A percentile compares a stretch with the other conserved stretches of the same genome.
These are phyloP conservation scores for Drosophila colorata DNA, from an alignment of 2,888 invertebrate species.

Conservation along the genomic window DNA sequence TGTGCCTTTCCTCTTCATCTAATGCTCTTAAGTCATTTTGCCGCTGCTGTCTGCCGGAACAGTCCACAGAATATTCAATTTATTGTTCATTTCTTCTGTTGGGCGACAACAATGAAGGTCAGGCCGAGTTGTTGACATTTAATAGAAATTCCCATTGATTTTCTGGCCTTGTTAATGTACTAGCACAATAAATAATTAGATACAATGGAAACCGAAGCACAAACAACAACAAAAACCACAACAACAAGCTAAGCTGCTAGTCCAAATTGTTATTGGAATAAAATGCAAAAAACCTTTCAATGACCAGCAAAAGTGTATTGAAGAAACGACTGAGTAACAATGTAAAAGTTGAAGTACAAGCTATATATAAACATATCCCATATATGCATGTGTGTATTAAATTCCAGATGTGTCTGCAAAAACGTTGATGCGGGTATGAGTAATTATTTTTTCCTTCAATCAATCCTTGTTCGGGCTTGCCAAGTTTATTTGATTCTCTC, in stretches of 20 bases:
- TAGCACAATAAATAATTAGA: background rate
- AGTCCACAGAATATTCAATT: conserved; percentile 4
- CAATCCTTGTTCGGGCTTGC: too few relatives aligned
- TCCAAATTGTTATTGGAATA: background rate
- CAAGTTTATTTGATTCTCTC: too few relatives aligned
- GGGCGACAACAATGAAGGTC: conserved; percentile 10
- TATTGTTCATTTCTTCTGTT: background rate
- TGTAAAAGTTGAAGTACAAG: too few relatives aligned
- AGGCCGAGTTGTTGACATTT: conserved; percentile 6
- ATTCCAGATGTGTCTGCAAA: too few relatives aligned
- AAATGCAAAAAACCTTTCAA: background rate
- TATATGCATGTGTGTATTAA: background rate
- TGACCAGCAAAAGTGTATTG: background rate
- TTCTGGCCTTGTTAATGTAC: background rate
- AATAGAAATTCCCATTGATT: conserved; percentile 6
- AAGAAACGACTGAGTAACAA: background rate
- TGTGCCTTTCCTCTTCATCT: background rate
- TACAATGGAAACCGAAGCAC: background rate
- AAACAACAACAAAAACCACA: too few relatives aligned
- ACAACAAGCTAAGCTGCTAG: too few relatives aligned
- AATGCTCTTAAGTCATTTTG: conserved; percentile 2
- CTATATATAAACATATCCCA: too few relatives aligned
- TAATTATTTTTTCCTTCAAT: too few relatives aligned
- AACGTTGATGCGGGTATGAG: too few relatives aligned
- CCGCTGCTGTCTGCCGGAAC: too few relatives aligned